Base-by-base conservation (phyloP, 2,888 invertebrate genomes). In the Sphaerophoria taeniata region DNA sequence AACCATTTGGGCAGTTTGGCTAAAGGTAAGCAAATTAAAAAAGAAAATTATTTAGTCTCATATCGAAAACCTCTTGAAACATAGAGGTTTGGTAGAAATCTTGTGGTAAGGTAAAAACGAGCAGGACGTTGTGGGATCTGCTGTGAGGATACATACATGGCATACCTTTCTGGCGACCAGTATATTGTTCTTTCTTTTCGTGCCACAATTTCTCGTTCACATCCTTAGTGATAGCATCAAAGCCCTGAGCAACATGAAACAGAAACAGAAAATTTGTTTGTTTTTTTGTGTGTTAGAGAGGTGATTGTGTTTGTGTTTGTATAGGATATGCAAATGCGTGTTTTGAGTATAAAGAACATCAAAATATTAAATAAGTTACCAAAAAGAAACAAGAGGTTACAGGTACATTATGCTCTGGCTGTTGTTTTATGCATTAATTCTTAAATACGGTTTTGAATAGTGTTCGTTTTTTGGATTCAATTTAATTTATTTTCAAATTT, bases 1-100 rank as follows among this genome's bases (percentile, higher is more conserved):
- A 97, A 97, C 98, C 98, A 98, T 93, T 97, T 98, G 90, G 97
- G 97, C 93, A 98, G 94, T 94, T 96, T 96, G 94, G 97, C 98
- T 97, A 92, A 4, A 84, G 31, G 43, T 31, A 82, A 16, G 49
- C 24, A 9, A 53, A 47, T 61, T 61, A 33, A 31, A 75, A 63
- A 61, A 60, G 3, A 45, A 51, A 33, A 0, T 39, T 47, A 3
- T 58, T 70, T 71, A 72, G 45, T 39, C 39, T 24, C 33, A 43
- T 45, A 11, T 16, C 4, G 4, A 56, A 36, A 7, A 65, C 9
- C 16, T 16, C 34, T 58, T 51, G 67, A 49, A 5, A 71, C 16
- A 7, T 24, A 56, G 56, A 33, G 45, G 34, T 34, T 36, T 51
- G 39, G 34, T 49, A 67, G 12, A 24, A 24, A 39, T 71, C 47